Percentiles rank a stretch among this genome's conserved stretches.
These are phyloP conservation scores for Agrilus biguttatus DNA, from an alignment of 2,888 invertebrate species.

Conservation along the genomic window DNA sequence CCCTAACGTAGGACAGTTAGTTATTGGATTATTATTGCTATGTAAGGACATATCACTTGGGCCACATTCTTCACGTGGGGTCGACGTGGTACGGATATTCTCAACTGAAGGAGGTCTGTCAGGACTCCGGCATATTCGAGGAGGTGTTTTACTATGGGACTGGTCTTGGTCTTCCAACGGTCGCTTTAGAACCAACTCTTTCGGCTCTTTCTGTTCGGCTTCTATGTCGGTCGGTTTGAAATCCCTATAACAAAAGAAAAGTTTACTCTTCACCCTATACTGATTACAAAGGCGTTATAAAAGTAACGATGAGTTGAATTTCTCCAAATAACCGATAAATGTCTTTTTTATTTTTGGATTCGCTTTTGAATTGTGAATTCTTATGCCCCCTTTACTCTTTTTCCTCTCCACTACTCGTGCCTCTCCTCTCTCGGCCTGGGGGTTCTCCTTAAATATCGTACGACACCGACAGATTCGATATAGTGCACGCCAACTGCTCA, in stretches of 20 bases:
- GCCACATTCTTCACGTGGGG: constrained; percentile 27
- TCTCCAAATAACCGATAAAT: too few relatives aligned
- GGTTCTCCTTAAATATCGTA: too few relatives aligned
- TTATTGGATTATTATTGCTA: constrained; percentile 32
- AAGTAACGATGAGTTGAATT: too few relatives aligned
- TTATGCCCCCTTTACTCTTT: too few relatives aligned
- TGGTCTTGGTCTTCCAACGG: constrained; percentile 13
- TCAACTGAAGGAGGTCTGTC: constrained; percentile 20
- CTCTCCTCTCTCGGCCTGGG: too few relatives aligned
- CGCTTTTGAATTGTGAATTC: too few relatives aligned
- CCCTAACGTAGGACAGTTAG: constrained; percentile 35
- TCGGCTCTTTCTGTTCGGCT: constrained; percentile 29
- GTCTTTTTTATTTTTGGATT: too few relatives aligned
- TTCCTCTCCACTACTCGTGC: too few relatives aligned
- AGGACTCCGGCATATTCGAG: constrained; percentile 15
- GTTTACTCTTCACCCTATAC: too few relatives aligned
- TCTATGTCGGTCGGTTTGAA: constrained; percentile 25
- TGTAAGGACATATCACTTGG: constrained; percentile 42
- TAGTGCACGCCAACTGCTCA: too few relatives aligned
- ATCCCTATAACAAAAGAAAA: constrained; percentile 15
- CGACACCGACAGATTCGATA: too few relatives aligned
- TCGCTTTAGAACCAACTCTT: constrained; percentile 25
- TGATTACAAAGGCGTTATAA: too few relatives aligned
- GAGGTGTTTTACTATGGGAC: constrained; percentile 6
- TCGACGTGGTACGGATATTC: constrained; percentile 12